These are phyloP conservation scores for Drosophila sp. DNA, from an alignment of 1,140 invertebrate genomes.

Conservation along the genomic window DNA sequence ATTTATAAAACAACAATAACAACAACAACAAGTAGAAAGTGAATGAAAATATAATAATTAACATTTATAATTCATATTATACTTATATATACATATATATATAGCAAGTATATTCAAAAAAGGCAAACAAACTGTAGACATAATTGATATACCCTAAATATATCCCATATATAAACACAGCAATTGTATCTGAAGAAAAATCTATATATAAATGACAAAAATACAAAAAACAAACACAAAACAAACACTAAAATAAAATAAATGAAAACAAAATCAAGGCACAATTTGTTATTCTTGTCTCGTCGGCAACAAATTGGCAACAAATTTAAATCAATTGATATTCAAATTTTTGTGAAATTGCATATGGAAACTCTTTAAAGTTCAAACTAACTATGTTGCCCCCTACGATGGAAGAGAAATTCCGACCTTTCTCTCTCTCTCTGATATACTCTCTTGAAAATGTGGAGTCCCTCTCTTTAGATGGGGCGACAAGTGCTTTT, in stretches of 20 bases:
- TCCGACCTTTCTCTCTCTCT: constrained; percentile 22
- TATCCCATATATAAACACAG: constrained; percentile 67
- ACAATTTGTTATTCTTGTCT: constrained; percentile 8
- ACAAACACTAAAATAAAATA: constrained; percentile 4
- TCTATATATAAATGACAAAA: constrained; percentile 32
- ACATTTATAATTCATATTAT: constrained; percentile 48
- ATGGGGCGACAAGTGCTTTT: neutral
- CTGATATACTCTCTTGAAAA: constrained; percentile 1
- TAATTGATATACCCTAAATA: neutral
- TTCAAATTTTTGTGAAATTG: constrained; percentile 47
- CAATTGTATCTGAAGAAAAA: constrained; percentile 72
- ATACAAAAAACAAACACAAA: constrained; percentile 46
- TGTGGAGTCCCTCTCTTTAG: neutral
- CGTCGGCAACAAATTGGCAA: constrained; percentile 49
- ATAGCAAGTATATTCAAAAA: constrained; percentile 69
- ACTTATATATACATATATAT: neutral
- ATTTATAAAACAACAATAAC: constrained; percentile 67
- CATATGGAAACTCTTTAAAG: constrained; percentile 28
- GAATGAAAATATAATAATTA: constrained; percentile 35
- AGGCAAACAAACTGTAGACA: constrained; percentile 55
- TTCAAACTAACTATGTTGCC: neutral
- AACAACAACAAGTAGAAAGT: constrained; percentile 14
- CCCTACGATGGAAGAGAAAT: neutral
- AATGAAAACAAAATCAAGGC: constrained; percentile 19
- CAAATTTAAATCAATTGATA: constrained; percentile 60